Conservation (phyloP, 37 sponge, comb jelly and placozoan species). For the Crambe crambe region DNA sequence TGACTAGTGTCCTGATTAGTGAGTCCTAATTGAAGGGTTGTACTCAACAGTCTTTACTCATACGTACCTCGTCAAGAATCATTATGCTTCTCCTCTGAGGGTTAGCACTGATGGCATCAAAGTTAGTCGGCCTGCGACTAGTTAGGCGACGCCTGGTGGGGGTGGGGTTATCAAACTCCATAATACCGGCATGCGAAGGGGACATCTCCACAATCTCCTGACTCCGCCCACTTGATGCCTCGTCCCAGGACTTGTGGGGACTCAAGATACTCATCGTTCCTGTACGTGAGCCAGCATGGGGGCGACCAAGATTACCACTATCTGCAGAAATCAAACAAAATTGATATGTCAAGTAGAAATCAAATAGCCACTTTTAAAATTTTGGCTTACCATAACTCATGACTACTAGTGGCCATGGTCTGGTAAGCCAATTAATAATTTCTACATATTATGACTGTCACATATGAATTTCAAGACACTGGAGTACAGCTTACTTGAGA, state of each 20-base stretch:
- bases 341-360: neutral
- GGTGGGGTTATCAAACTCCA: constrained; percentile 39
- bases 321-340: neutral
- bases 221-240: constrained; percentile 7
- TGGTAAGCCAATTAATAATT: too few species aligned
- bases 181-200: neutral
- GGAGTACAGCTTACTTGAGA: neutral
- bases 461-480: neutral
- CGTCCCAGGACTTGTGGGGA: constrained; percentile 53
- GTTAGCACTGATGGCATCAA: neutral
- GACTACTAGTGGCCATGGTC: too few species aligned
- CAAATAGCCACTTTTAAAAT: too few species aligned
- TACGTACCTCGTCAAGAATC: constrained; percentile 45
- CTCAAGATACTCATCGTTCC: neutral
- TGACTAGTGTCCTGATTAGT: too few species aligned
- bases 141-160: neutral
- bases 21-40: too few species aligned
- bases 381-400: too few species aligned
- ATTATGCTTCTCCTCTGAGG: constrained; percentile 17
- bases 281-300: neutral
- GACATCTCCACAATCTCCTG: constrained; percentile 7
- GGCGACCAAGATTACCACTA: neutral
- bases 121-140: neutral
- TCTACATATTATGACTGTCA: neutral
- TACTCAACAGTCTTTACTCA: too few species aligned